Evolutionary conservation across 1,140 invertebrate species (phyloP).

Genomic region (Pogonognathellus flavescens): DNA sequence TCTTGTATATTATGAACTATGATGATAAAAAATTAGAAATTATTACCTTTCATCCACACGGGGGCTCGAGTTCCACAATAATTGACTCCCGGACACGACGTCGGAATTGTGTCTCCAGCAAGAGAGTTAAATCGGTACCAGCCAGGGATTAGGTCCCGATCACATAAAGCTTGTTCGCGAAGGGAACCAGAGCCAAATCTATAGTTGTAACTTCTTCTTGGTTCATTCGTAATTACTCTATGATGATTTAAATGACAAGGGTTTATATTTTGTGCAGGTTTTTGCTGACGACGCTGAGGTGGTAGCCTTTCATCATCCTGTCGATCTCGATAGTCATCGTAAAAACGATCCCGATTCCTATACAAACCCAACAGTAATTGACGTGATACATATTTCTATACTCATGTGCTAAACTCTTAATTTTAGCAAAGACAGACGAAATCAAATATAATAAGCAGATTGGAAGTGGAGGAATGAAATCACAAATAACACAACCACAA

Average conservation of each 20-base stretch:
- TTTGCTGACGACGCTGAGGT: constrained; percentile 20
- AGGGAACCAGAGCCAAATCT: constrained; percentile 63
- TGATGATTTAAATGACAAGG: constrained; percentile 66
- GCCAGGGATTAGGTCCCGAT: constrained; percentile 64
- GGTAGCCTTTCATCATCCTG: constrained; percentile 12
- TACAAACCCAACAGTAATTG: not conserved
- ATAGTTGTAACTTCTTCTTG: constrained; percentile 67
- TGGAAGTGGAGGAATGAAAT: too few species aligned
- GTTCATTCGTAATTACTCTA: constrained; percentile 63
- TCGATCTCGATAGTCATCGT: constrained; percentile 47
- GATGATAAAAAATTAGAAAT: too few species aligned
- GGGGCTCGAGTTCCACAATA: constrained; percentile 67
- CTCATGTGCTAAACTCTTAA: not conserved
- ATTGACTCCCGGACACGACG: constrained; percentile 66
- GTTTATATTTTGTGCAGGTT: constrained; percentile 51
- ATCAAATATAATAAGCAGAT: too few species aligned
- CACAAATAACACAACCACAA: not conserved
- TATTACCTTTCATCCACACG: constrained; percentile 67
- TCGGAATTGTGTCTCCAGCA: constrained; percentile 67
- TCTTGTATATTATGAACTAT: too few species aligned
- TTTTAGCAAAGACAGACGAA: too few species aligned
- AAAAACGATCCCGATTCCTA: constrained; percentile 44
- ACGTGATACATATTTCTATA: not conserved
- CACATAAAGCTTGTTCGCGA: constrained; percentile 65
- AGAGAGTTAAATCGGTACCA: constrained; percentile 67